Conservation (phyloP, 2,888 invertebrate species). For the Heteropelma amictum region DNA sequence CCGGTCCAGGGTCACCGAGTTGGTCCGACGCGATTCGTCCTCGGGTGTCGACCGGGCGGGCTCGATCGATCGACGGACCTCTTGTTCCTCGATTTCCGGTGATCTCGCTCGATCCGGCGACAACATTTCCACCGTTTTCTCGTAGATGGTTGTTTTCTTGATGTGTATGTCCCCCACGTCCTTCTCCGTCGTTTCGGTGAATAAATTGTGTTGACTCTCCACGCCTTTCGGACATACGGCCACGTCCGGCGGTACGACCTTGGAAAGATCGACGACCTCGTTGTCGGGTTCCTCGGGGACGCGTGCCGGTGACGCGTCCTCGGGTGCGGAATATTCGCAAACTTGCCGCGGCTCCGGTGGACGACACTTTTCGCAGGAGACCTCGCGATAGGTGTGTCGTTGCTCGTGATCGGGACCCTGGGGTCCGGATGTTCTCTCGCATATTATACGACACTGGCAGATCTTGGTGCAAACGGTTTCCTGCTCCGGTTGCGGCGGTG, state of each 20-base stretch:
- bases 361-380: conserved; percentile 59
- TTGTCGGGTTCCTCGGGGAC: conserved; percentile 53
- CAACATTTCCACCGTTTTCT: conserved; percentile 72
- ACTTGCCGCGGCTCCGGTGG: conserved; percentile 24
- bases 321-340: conserved; percentile 29
- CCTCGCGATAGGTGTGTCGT: conserved; percentile 56
- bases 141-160: conserved; percentile 73
- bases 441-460: conserved; percentile 62
- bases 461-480: conserved; percentile 59
- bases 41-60: conserved; percentile 29
- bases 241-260: conserved; percentile 69
- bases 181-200: conserved; percentile 74
- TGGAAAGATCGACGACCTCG: conserved; percentile 64
- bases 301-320: too few species aligned
- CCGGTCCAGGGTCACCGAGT: conserved; percentile 61
- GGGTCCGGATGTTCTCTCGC: conserved; percentile 57
- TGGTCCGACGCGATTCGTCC: conserved; percentile 47
- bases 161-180: conserved; percentile 74
- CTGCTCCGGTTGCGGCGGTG: conserved; percentile 54
- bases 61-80: background rate
- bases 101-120: conserved; percentile 62
- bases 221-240: conserved; percentile 70
- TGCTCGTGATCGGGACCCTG: conserved; percentile 56
- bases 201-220: conserved; percentile 72
- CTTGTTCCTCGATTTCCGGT: conserved; percentile 46